These are phyloP conservation scores for Epirrita christyi DNA, from an alignment of 2,888 invertebrate species.

Conservation along the genomic window DNA sequence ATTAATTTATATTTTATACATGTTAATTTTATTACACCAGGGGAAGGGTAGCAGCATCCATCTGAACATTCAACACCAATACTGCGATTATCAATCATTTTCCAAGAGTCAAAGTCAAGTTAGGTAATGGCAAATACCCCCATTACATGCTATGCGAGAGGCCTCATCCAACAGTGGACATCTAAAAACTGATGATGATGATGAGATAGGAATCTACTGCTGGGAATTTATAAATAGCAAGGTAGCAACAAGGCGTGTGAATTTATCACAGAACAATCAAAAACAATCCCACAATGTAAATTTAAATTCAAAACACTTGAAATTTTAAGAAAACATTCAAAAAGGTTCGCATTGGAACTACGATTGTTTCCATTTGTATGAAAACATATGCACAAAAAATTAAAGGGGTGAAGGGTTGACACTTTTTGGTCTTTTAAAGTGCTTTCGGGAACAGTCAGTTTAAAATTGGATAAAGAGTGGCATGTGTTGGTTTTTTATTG, in stretches of 20 bases:
- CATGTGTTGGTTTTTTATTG: slow-evolving; percentile 60
- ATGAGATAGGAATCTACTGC: too few species aligned
- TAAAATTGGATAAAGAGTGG: slow-evolving; percentile 58
- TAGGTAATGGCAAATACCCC: too few species aligned
- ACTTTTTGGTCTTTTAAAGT: slow-evolving; percentile 43
- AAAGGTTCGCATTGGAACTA: slow-evolving; percentile 48
- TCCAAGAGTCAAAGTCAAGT: too few species aligned
- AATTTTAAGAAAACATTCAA: slow-evolving; percentile 54
- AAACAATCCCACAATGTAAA: slow-evolving; percentile 40
- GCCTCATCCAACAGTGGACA: too few species aligned
- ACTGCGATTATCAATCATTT: too few species aligned
- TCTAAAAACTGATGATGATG: too few species aligned
- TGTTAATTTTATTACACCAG: too few species aligned
- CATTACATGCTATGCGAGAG: too few species aligned
- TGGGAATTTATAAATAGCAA: too few species aligned
- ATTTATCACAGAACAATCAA: slow-evolving; percentile 40
- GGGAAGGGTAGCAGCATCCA: too few species aligned
- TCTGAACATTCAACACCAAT: too few species aligned
- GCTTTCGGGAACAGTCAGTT: slow-evolving; percentile 58
- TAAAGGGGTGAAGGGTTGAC: slow-evolving; percentile 49
- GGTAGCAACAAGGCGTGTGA: slow-evolving; percentile 41
- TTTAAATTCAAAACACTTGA: slow-evolving; percentile 50
- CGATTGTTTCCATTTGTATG: slow-evolving; percentile 63
- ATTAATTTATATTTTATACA: too few species aligned
- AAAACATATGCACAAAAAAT: slow-evolving; percentile 65